phyloP scores from a whole-genome alignment of 2,797 vertebrate genomes.

The Bucorvus abyssinicus region DNA sequence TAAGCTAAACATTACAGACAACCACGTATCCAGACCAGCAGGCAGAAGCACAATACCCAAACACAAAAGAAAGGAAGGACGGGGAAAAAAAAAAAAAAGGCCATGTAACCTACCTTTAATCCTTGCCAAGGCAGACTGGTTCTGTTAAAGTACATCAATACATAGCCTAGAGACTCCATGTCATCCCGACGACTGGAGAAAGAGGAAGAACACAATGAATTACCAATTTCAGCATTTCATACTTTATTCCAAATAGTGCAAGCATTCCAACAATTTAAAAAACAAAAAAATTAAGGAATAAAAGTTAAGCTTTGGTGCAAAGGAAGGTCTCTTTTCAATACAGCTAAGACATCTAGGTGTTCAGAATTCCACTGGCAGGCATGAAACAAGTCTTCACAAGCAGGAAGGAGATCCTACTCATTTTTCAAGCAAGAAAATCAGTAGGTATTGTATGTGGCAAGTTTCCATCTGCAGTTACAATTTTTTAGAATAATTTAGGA shows the following conservation, averaged over 20 bases:
- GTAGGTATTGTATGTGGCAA: neutral
- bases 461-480: neutral
- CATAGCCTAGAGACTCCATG: constrained; percentile 99
- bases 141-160: constrained; percentile 99
- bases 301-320: neutral
- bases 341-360: neutral
- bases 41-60: neutral
- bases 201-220: neutral
- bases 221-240: neutral
- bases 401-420: neutral
- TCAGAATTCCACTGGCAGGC: neutral
- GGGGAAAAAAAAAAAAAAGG: neutral
- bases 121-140: constrained; percentile 99
- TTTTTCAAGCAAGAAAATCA: neutral
- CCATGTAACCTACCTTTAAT: constrained; percentile 87
- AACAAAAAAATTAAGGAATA: neutral
- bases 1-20: neutral
- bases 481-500: neutral
- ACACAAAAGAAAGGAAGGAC: neutral
- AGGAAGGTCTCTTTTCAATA: neutral
- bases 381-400: neutral
- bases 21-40: neutral
- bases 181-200: constrained; percentile 93
- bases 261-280: neutral
- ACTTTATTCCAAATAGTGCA: neutral